phyloP scores from a whole-genome alignment of 2,888 invertebrate species.

The Chloromyia formosa region DNA sequence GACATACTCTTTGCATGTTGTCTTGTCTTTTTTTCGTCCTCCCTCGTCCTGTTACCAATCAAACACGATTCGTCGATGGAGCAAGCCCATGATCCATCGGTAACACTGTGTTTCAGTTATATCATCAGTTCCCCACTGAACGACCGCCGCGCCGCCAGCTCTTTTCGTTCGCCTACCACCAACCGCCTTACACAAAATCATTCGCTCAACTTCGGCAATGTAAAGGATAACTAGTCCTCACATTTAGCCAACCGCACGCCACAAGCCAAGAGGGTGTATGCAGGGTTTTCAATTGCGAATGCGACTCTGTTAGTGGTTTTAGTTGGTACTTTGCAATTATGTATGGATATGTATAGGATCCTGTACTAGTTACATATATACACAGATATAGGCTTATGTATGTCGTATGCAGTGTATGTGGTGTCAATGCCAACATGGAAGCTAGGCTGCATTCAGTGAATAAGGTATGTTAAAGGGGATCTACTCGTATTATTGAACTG shows the following conservation, averaged over 20 bases:
- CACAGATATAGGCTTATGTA: too few relatives aligned
- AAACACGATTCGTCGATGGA: constrained; percentile 7
- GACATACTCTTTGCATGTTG: constrained; percentile 48
- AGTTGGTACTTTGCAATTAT: not conserved
- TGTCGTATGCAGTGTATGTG: not conserved
- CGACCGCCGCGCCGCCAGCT: not conserved
- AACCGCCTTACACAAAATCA: not conserved
- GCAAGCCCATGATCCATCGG: not conserved
- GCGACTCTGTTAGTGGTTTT: not conserved
- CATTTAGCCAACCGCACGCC: constrained; percentile 1
- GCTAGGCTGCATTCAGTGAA: not conserved
- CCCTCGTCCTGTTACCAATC: constrained; percentile 35
- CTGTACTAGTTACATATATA: too few relatives aligned
- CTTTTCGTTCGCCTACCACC: not conserved
- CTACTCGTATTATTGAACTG: not conserved
- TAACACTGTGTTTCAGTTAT: not conserved
- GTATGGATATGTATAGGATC: not conserved
- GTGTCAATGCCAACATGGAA: not conserved
- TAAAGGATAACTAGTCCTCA: constrained; percentile 10
- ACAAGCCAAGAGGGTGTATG: not conserved
- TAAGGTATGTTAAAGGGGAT: not conserved
- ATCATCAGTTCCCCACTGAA: not conserved
- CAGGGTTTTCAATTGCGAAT: not conserved
- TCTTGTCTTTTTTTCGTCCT: constrained; percentile 40
- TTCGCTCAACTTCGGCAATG: not conserved